These are phyloP conservation scores for Conus canariensis DNA, from an alignment of 2,888 invertebrate genomes.

Conservation along the genomic window DNA sequence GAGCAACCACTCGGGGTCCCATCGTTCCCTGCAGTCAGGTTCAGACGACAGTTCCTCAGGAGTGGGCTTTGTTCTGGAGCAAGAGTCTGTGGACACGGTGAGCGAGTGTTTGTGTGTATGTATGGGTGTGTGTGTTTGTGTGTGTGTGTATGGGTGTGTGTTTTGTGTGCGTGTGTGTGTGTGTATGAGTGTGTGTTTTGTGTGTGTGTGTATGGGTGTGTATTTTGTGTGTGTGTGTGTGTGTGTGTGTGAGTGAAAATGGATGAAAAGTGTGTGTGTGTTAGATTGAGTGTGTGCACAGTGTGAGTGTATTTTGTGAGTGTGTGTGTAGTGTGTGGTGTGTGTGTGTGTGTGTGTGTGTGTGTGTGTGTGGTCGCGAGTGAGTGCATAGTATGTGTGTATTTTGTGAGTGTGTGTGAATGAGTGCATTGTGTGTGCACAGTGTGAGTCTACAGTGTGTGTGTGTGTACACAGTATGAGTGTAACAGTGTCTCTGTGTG, in stretches of 20 bases:
- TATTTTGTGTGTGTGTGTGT: not conserved
- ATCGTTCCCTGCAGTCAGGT: constrained; percentile 26
- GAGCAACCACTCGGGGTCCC: constrained; percentile 20
- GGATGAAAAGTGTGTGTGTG: not conserved
- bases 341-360: not conserved
- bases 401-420: not conserved
- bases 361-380: not conserved
- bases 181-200: not conserved
- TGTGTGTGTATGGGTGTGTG: constrained; percentile 11
- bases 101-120: not conserved
- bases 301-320: not conserved
- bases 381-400: not conserved
- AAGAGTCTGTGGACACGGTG: constrained; percentile 80
- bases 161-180: not conserved
- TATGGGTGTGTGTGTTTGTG: constrained; percentile 12
- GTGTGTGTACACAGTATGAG: not conserved
- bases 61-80: constrained; percentile 83
- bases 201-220: not conserved
- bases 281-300: not conserved
- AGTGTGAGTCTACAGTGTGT: not conserved
- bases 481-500: too few relatives aligned
- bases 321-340: not conserved
- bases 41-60: constrained; percentile 57
- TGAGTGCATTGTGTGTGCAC: not conserved
- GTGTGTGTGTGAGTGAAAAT: not conserved